Evolutionary conservation across 2,797 vertebrate species (phyloP), one percentile per base, ranked within the genome.

Genomic region (Fistularia commersonii): DNA sequence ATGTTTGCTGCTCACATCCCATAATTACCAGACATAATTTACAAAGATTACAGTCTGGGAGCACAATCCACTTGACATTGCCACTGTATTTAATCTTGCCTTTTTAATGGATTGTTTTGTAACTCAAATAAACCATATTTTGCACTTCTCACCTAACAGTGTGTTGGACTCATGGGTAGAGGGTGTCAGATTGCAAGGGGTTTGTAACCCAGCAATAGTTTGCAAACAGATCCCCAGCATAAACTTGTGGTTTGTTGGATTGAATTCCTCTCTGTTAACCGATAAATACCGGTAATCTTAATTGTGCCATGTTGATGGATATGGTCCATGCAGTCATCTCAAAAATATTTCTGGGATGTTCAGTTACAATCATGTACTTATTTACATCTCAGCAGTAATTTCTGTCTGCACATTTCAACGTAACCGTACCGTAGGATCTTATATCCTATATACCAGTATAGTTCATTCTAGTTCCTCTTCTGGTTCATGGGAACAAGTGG

Each of bases 241-340:
- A 74, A 79, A 74, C 72, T 64, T 41, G 50, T 5, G 10, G 44
- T 32, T 41, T 35, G 55, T 34, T 44, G 68, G 61, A 64, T 81
- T 66, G 40, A 70, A 67, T 80, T 82, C 69, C 74, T 57, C 12
- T 50, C 45, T 52, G 60, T 51, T 83, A 73, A 80, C 60, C 50
- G 50, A 73, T 70, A 64, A 57, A 64, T 64, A 49, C 57, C 65
- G 45, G 53, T 74, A 70, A 56, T 47, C 64, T 45, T 46, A 45
- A 10, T 61, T 35, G 67, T 77, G 45, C 45, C 47, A 53, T 45
- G 59, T 51, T 45, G 33, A 50, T 51, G 51, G 31, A 9, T 32
- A 36, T 40, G 57, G n/a, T 15, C 35, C 52, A 41, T 37, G 38
- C 3, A 0, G 7, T 38, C 8, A 14, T 37, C 56, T 23, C 31